Percentiles rank a stretch among this genome's conserved stretches.
Conservation (phyloP, 1,140 invertebrate species). For the Drosophila tropicalis region DNA sequence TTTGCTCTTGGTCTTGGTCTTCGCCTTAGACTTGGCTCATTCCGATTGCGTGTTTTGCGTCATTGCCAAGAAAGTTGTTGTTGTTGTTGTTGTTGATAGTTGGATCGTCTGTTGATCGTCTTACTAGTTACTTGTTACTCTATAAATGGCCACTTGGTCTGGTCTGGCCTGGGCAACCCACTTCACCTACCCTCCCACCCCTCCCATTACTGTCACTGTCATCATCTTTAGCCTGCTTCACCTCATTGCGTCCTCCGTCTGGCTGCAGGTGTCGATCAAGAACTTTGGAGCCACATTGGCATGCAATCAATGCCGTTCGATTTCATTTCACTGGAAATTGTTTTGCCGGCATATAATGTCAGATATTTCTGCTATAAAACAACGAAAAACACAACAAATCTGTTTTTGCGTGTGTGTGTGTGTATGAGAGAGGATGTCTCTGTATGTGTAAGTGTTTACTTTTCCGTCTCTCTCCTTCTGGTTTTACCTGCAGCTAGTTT, state of each 20-base stretch:
- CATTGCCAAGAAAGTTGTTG: slow-evolving; percentile 66
- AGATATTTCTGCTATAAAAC: slow-evolving; percentile 62
- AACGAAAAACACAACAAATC: slow-evolving; percentile 35
- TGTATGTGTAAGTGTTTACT: not conserved
- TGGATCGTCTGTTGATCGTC: slow-evolving; percentile 74
- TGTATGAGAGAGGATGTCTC: not conserved
- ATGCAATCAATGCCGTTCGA: slow-evolving; percentile 80
- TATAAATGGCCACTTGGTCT: slow-evolving; percentile 67
- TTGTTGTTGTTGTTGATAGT: not conserved
- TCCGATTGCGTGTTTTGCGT: slow-evolving; percentile 78
- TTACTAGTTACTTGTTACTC: slow-evolving; percentile 68
- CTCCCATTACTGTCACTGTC: slow-evolving; percentile 8
- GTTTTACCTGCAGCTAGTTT: slow-evolving; percentile 37
- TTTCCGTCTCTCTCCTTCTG: slow-evolving; percentile 20
- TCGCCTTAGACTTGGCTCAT: slow-evolving; percentile 34
- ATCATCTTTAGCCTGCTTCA: slow-evolving; percentile 8
- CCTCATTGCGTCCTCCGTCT: slow-evolving; percentile 41
- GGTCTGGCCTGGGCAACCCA: slow-evolving; percentile 3
- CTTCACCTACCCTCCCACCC: not conserved
- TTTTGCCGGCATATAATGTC: slow-evolving; percentile 69
- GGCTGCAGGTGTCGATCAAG: slow-evolving; percentile 75
- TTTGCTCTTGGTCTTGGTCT: not conserved
- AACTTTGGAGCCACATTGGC: slow-evolving; percentile 81
- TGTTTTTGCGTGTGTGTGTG: no score
- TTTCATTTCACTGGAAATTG: slow-evolving; percentile 74